A percentile compares a stretch with the other conserved stretches of the same genome.
Evolutionary conservation across 1,140 invertebrate species (phyloP).

Genomic region (Lepidostoma basale): DNA sequence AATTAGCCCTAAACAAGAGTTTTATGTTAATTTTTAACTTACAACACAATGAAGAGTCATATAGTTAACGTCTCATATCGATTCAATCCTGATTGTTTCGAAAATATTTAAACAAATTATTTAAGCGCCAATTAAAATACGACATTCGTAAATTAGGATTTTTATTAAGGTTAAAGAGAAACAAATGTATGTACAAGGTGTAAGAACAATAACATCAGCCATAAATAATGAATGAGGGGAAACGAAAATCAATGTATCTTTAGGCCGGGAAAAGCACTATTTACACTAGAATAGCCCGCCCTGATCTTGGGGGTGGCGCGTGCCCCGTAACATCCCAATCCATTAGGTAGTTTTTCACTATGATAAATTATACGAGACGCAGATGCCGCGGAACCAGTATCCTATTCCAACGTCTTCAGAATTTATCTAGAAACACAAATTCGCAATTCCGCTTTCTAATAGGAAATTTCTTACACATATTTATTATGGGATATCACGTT

Average conservation of each 20-base stretch:
- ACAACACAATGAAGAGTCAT: too few species aligned
- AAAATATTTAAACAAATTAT: too few species aligned
- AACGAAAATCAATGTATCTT: conserved; percentile 3
- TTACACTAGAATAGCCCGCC: background rate
- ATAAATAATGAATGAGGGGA: background rate
- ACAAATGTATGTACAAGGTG: too few species aligned
- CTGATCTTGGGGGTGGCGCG: background rate
- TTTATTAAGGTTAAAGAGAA: too few species aligned
- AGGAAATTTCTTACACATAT: background rate
- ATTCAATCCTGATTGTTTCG: too few species aligned
- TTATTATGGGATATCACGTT: background rate
- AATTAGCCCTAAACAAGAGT: too few species aligned
- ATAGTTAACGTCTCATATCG: too few species aligned
- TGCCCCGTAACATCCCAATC: conserved; percentile 15
- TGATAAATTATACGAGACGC: conserved; percentile 28
- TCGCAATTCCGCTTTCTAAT: background rate
- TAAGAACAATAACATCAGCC: background rate
- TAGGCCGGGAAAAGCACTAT: background rate
- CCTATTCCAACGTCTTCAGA: conserved; percentile 2
- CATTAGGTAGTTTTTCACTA: conserved; percentile 38
- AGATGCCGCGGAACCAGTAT: background rate
- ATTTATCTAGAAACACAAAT: background rate
- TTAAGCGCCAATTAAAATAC: too few species aligned
- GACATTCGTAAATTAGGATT: too few species aligned
- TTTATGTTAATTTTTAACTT: too few species aligned